Conservation (phyloP, 2,888 invertebrate genomes). For the Stomorhina lunata region DNA sequence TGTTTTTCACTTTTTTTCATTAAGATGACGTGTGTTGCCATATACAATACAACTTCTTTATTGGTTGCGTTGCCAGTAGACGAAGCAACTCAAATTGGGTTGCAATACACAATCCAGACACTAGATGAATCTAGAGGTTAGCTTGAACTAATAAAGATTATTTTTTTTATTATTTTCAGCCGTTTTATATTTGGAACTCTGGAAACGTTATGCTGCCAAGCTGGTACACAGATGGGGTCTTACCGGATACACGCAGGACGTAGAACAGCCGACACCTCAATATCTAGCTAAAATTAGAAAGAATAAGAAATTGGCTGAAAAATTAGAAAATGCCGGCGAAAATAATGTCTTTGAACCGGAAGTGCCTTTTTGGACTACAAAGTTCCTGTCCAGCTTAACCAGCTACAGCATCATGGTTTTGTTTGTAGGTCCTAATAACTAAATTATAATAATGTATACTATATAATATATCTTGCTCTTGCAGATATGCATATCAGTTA, state of each 20-base stretch:
- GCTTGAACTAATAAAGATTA: no score
- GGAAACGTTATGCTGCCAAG: conserved; percentile 89
- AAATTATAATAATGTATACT: background rate
- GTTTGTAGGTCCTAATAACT: conserved; percentile 73
- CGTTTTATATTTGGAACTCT: conserved; percentile 88
- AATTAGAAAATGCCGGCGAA: conserved; percentile 82
- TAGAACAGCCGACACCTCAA: conserved; percentile 89
- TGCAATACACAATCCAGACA: no score
- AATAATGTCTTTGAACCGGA: conserved; percentile 85
- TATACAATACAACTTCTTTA: no score
- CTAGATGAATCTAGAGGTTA: no score
- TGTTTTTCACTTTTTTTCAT: background rate
- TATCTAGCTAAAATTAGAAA: conserved; percentile 84
- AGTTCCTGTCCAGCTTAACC: conserved; percentile 85
- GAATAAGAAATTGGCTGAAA: conserved; percentile 79
- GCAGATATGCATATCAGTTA: conserved; percentile 85
- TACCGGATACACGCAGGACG: conserved; percentile 85
- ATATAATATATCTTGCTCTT: conserved; percentile 30
- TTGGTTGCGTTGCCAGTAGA: no score
- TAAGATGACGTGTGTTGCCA: no score
- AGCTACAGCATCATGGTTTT: conserved; percentile 84
- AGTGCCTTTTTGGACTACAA: conserved; percentile 88
- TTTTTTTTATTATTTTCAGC: conserved; percentile 75
- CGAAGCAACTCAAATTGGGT: no score
- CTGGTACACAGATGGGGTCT: conserved; percentile 92